Evolutionary conservation across 2,797 vertebrate species (phyloP).

Genomic region (Xerus rutilus): DNA sequence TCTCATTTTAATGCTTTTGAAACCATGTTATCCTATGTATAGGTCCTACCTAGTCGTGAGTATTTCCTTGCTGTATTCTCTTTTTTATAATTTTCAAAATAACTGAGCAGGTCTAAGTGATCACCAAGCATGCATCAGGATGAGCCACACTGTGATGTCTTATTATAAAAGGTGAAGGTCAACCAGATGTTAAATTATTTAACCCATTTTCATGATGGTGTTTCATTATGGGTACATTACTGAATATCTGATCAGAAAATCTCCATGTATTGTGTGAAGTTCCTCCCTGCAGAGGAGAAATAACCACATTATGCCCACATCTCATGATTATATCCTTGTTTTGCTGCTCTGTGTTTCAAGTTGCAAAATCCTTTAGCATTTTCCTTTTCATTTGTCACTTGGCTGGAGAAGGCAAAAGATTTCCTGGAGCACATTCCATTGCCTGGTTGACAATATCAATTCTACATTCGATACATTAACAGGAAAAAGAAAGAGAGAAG

Average conservation of each 20-base stretch:
- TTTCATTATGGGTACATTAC: conserved; percentile 57
- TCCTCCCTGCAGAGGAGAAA: conserved; percentile 61
- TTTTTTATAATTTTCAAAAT: conserved; percentile 72
- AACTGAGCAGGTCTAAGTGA: conserved; percentile 70
- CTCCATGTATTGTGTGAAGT: conserved; percentile 66
- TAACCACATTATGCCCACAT: conserved; percentile 76
- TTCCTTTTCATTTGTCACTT: conserved; percentile 85
- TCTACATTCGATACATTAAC: conserved; percentile 80
- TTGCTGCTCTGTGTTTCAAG: conserved; percentile 80
- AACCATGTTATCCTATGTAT: neutral
- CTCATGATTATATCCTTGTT: conserved; percentile 73
- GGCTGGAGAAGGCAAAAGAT: conserved; percentile 80
- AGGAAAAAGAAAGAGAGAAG: conserved; percentile 56
- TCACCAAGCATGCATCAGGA: conserved; percentile 72
- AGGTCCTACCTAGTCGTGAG: neutral
- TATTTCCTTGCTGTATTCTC: conserved; percentile 62
- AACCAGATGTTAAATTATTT: conserved; percentile 63
- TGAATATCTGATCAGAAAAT: conserved; percentile 64
- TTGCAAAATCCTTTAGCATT: conserved; percentile 86
- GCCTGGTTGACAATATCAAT: conserved; percentile 81
- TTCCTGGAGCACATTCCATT: conserved; percentile 81
- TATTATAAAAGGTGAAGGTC: conserved; percentile 68
- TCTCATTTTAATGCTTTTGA: neutral
- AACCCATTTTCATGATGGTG: conserved; percentile 64
- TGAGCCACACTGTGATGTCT: conserved; percentile 51